Evolutionary conservation across 2,113 vertebrate species (phyloP).

Genomic region (Vulpes lagopus): DNA sequence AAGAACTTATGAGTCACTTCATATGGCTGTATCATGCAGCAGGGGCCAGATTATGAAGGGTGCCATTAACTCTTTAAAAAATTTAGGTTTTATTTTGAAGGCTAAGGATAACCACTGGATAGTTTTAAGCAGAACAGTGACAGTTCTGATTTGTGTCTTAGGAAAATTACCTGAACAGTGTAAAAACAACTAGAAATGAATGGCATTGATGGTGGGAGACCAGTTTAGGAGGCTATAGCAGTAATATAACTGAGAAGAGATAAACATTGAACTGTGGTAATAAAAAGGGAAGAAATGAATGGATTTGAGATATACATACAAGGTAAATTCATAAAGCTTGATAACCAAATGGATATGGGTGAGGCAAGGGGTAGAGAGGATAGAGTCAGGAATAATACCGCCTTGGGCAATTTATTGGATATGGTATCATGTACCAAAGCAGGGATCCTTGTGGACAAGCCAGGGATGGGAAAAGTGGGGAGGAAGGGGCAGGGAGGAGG

Average conservation of each 20-base stretch:
- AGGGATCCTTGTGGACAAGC: background rate
- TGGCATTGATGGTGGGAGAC: background rate
- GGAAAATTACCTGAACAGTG: background rate
- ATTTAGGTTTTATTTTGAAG: constrained; percentile 46
- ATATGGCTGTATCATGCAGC: background rate
- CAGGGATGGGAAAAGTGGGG: background rate
- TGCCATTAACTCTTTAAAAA: constrained; percentile 1
- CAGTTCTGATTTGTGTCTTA: constrained; percentile 20
- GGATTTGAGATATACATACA: constrained; percentile 19
- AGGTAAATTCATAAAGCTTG: constrained; percentile 44
- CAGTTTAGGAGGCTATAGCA: background rate
- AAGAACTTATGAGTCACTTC: background rate
- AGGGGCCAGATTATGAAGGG: background rate
- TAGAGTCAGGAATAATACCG: background rate
- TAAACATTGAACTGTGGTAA: constrained; percentile 8
- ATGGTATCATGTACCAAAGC: background rate
- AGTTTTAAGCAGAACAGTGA: background rate
- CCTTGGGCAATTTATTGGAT: constrained; percentile 6
- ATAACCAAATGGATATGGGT: background rate
- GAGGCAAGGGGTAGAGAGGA: background rate
- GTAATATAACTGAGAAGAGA: background rate
- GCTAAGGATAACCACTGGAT: background rate
- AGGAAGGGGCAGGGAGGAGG: background rate
- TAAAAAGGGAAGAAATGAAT: background rate
- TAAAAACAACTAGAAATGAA: background rate